These are phyloP conservation scores for Bombylius discolor DNA, from an alignment of 2,888 invertebrate species.

Conservation along the genomic window DNA sequence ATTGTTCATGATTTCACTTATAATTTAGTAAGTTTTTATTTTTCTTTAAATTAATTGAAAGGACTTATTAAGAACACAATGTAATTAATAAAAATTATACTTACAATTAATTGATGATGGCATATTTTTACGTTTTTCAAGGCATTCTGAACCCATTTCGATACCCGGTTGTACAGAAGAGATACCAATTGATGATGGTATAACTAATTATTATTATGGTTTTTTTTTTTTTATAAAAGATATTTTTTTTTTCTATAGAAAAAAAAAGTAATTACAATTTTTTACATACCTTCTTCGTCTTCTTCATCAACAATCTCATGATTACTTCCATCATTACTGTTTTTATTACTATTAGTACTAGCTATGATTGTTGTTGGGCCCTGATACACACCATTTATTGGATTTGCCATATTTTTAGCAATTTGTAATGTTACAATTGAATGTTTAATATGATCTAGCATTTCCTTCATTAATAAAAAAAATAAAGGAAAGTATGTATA, in stretches of 20 bases:
- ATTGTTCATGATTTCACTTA: too few relatives aligned
- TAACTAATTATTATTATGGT: conserved; percentile 2
- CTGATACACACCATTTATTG: conserved; percentile 78
- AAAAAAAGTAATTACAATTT: neutral
- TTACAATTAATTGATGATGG: conserved; percentile 19
- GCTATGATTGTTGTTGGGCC: conserved; percentile 39
- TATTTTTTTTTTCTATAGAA: too few relatives aligned
- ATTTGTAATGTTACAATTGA: conserved; percentile 96
- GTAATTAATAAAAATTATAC: conserved; percentile 1
- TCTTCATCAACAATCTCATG: conserved; percentile 7
- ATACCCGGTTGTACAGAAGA: conserved; percentile 41
- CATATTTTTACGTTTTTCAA: conserved; percentile 36
- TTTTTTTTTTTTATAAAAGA: too few relatives aligned
- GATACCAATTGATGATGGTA: conserved; percentile 13
- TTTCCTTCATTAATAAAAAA: conserved; percentile 48
- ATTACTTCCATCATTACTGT: conserved; percentile 13
- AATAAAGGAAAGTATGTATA: conserved; percentile 7
- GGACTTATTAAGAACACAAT: too few relatives aligned
- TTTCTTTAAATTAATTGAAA: too few relatives aligned
- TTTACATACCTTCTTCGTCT: neutral
- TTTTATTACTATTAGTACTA: conserved; percentile 14
- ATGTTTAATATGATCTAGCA: conserved; percentile 96
- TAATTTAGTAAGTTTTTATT: too few relatives aligned
- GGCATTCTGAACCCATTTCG: conserved; percentile 51
- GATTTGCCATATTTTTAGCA: conserved; percentile 90